These are phyloP conservation scores for Pampus argenteus DNA, from an alignment of 2,797 vertebrate genomes.

Conservation along the genomic window DNA sequence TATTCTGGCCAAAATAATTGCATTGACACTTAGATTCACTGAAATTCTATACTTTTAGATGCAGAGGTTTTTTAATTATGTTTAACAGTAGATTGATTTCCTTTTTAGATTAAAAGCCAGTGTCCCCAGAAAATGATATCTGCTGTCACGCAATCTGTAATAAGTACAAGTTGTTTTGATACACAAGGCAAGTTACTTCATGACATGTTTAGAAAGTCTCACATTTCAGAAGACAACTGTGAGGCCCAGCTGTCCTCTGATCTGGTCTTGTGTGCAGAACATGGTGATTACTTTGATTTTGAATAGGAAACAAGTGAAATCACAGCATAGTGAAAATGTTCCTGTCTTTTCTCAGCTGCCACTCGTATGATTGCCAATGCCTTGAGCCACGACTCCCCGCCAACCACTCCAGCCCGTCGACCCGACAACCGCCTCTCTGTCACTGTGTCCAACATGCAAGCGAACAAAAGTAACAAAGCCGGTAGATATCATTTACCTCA, in stretches of 20 bases:
- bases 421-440: conserved; percentile 89
- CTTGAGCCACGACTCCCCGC: conserved; percentile 91
- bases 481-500: conserved; percentile 74
- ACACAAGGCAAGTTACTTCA: background rate
- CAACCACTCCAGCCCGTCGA: conserved; percentile 85
- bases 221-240: conserved; percentile 12
- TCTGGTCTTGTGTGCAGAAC: conserved; percentile 4
- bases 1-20: too few species aligned
- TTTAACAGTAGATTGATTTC: too few species aligned
- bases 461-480: conserved; percentile 86
- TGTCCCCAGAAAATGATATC: too few species aligned
- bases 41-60: too few species aligned
- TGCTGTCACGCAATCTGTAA: too few species aligned
- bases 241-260: conserved; percentile 21
- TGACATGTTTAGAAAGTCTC: background rate
- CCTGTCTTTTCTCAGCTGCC: conserved; percentile 82
- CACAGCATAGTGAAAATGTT: background rate
- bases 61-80: too few species aligned
- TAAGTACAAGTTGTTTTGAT: too few species aligned
- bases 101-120: too few species aligned
- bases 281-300: background rate
- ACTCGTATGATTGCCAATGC: conserved; percentile 96
- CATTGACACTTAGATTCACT: too few species aligned
- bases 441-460: conserved; percentile 92
- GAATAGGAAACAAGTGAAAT: background rate